Evolutionary conservation across 2,888 invertebrate genomes (phyloP).

Genomic region (Baronia brevicornis): DNA sequence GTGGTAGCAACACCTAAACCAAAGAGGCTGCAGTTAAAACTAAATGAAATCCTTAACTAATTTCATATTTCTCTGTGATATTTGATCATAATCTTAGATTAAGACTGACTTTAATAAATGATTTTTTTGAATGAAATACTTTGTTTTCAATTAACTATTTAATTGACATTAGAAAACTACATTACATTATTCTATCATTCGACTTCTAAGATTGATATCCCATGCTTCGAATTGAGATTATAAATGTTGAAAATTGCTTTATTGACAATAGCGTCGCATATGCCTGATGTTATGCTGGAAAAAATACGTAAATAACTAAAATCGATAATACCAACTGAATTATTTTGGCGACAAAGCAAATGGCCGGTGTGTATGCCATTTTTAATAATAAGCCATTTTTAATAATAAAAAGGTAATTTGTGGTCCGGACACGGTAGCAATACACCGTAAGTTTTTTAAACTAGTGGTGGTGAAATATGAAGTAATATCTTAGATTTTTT

Average conservation of each 20-base stretch:
- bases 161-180: neutral
- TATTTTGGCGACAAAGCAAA: no score
- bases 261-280: slow-evolving; percentile 67
- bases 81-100: slow-evolving; percentile 18
- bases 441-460: no score
- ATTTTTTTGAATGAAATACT: slow-evolving; percentile 5
- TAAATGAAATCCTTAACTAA: slow-evolving; percentile 58
- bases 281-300: slow-evolving; percentile 63
- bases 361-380: no score
- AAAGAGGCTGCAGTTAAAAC: slow-evolving; percentile 74
- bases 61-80: slow-evolving; percentile 16
- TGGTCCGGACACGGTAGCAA: no score
- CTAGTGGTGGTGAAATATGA: no score
- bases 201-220: slow-evolving; percentile 41
- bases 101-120: slow-evolving; percentile 3
- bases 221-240: slow-evolving; percentile 46
- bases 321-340: no score
- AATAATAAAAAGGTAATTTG: no score
- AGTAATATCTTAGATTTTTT: no score
- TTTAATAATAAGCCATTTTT: no score
- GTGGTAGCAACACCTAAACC: slow-evolving; percentile 76
- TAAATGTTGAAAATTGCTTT: slow-evolving; percentile 60
- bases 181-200: slow-evolving; percentile 29
- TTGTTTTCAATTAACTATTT: slow-evolving; percentile 9
- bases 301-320: slow-evolving; percentile 3